Evolutionary conservation across 2,797 vertebrate genomes (phyloP), one percentile per base, ranked within the genome.

Genomic region (Steatocranus sp.): DNA sequence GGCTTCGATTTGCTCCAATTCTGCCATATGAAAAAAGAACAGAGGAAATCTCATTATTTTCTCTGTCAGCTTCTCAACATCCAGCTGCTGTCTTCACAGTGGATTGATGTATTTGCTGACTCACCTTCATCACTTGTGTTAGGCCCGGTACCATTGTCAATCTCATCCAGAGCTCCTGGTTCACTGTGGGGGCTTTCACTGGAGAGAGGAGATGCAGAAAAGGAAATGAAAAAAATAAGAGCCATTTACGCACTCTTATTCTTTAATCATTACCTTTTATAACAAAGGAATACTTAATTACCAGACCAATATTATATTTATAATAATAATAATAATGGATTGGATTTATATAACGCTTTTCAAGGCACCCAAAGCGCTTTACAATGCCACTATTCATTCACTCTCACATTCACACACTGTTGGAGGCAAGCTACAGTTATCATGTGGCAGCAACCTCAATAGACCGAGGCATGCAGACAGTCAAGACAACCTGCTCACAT

Each of bases 1-100:
- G 85, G 99, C 99, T 93, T 99, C 98, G 1, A 99, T 99, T 95
- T 98, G 99, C 93, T 99, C 98, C 94, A 98, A 92, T 92, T 99
- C 99, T 99, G 96, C 74, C 91, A 86, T 2, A 34, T 12, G 32
- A 61, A 54, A 79, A 15, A n/a, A 61, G 11, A 78, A 51, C 63
- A 48, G 38, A 41, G 75, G 46, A 68, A 17, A 30, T 63, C 3
- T 66, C 14, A 46, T 54, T 51, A 32, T 49, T 75, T 82, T 36
- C 41, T 56, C 18, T 25, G 49, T 51, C 30, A n/a, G 36, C 48
- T 32, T 81, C 46, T 14, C 10, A 46, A 70, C 4, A 34, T 11
- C 7, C 6, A 11, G 34, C 30, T 70, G 32, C 41, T 50, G 53
- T 49, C 49, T 23, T 36, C 32, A 75, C 36, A 80, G 38, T 49